These are phyloP conservation scores for Stenodera caucasica DNA, from an alignment of 2,888 invertebrate genomes.

Conservation along the genomic window DNA sequence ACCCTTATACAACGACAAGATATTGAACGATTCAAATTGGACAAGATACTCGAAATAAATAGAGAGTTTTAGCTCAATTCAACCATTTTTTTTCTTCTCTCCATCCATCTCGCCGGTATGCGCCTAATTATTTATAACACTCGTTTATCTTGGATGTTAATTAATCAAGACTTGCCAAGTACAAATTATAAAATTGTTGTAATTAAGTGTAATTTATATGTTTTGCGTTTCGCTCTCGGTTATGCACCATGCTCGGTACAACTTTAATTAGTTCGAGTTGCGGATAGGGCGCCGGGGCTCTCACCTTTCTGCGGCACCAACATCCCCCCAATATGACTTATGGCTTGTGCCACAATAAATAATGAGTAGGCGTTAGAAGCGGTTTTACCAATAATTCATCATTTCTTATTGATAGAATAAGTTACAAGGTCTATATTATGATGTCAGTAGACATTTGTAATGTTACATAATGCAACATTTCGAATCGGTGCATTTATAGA, in stretches of 20 bases:
- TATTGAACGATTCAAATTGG: constrained; percentile 49
- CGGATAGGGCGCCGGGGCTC: no score
- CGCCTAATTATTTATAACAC: constrained; percentile 52
- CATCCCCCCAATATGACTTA: constrained; percentile 13
- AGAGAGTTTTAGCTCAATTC: constrained; percentile 6
- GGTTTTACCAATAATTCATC: constrained; percentile 5
- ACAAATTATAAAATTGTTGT: constrained; percentile 57
- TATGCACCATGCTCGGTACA: constrained; percentile 51
- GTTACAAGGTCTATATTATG: background rate
- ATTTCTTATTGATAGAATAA: background rate
- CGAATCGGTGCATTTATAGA: background rate
- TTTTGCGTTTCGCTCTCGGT: constrained; percentile 49
- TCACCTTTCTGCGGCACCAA: constrained; percentile 17
- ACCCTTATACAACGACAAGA: constrained; percentile 44
- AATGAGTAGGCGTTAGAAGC: constrained; percentile 1
- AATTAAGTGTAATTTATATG: constrained; percentile 57
- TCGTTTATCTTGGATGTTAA: constrained; percentile 54
- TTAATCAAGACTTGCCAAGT: constrained; percentile 55
- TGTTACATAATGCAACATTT: background rate
- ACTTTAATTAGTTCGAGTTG: constrained; percentile 49
- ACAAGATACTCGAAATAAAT: constrained; percentile 18
- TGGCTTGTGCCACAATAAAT: constrained; percentile 13
- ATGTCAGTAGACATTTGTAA: background rate
- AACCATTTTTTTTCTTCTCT: no score
- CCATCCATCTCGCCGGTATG: constrained; percentile 44